phyloP scores from a whole-genome alignment of 2,888 invertebrate species.

The Dinocampus coccinellae region DNA sequence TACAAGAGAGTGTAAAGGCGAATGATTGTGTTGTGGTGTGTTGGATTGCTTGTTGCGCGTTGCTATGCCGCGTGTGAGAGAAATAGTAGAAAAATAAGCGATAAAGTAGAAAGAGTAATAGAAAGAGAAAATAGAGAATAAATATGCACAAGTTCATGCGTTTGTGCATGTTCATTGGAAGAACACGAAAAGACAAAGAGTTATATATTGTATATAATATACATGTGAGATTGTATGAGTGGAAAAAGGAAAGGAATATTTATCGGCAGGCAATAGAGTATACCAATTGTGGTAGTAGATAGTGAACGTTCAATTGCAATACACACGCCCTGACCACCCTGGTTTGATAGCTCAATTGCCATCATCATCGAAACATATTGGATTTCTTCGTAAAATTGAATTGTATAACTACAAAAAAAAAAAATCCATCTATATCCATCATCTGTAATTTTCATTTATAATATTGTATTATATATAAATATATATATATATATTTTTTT shows the following conservation, averaged over 20 bases:
- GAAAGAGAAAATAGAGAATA: neutral
- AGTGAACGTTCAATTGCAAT: slow-evolving; percentile 13
- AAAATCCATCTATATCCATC: too few relatives aligned
- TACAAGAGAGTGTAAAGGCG: neutral
- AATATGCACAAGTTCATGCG: slow-evolving; percentile 18
- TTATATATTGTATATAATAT: neutral
- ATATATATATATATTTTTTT: neutral
- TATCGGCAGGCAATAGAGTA: slow-evolving; percentile 33
- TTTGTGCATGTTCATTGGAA: neutral
- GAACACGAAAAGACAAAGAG: neutral
- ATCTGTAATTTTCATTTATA: slow-evolving; percentile 22
- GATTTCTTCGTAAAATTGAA: slow-evolving; percentile 25
- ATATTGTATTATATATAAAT: neutral
- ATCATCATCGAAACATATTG: slow-evolving; percentile 35
- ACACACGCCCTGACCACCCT: slow-evolving; percentile 31
- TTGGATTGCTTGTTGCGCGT: slow-evolving; percentile 1
- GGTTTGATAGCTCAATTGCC: slow-evolving; percentile 27
- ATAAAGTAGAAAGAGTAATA: too few relatives aligned
- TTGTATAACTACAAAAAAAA: neutral
- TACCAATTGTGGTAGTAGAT: slow-evolving; percentile 18
- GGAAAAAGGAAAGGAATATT: slow-evolving; percentile 31
- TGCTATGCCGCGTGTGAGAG: slow-evolving; percentile 13
- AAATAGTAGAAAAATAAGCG: neutral
- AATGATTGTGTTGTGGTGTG: neutral
- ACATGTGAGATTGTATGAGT: neutral